Percentiles rank a stretch among this genome's conserved stretches.
phyloP scores from a whole-genome alignment of 1,140 invertebrate species.

The Parasteatoda tepidariorum region DNA sequence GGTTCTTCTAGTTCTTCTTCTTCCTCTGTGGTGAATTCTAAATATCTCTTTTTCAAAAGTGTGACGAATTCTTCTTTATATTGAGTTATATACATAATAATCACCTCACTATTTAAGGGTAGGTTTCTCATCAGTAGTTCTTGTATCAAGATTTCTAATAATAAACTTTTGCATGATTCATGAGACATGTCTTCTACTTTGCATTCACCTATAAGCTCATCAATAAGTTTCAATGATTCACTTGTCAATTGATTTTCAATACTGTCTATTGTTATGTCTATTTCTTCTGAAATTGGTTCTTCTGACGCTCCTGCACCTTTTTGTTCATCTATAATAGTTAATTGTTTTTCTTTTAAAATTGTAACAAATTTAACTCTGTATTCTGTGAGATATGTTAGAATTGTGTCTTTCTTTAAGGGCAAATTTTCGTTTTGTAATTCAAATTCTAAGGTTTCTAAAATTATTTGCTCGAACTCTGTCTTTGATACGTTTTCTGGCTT shows the following conservation, averaged over 20 bases:
- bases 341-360: neutral
- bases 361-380: too few relatives aligned
- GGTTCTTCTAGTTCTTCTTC: constrained; percentile 65
- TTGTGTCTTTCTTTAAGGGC: too few relatives aligned
- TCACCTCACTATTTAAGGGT: neutral
- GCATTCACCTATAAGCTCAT: neutral
- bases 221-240: neutral
- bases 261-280: neutral
- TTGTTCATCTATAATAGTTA: neutral
- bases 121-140: neutral
- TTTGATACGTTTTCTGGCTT: too few relatives aligned
- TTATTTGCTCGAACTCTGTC: too few relatives aligned
- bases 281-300: constrained; percentile 42
- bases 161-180: neutral
- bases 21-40: constrained; percentile 27
- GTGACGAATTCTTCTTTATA: neutral
- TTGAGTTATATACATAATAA: neutral
- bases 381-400: too few relatives aligned
- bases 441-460: too few relatives aligned
- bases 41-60: neutral
- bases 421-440: too few relatives aligned
- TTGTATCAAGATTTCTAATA: neutral
- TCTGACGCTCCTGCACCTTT: constrained; percentile 61
- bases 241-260: neutral
- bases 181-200: neutral